A percentile compares a stretch with the other conserved stretches of the same genome.
Conservation (phyloP, 2,797 vertebrate species). For the Thripadectes ignobilis region DNA sequence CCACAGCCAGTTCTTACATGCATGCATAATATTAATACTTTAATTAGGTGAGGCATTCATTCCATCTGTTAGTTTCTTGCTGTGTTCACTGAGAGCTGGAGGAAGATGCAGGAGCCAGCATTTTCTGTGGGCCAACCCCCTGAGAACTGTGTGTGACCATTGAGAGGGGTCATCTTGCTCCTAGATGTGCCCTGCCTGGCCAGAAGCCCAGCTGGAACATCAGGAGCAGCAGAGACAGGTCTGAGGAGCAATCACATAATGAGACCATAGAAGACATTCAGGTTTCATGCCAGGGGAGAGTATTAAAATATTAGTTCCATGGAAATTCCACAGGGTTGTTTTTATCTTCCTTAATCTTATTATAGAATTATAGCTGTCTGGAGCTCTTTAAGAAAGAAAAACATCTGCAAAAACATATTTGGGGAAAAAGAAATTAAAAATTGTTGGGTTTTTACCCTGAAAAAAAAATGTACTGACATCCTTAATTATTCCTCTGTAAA, state of each 20-base stretch:
- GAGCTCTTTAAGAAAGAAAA: background rate
- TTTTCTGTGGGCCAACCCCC: background rate
- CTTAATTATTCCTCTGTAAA: background rate
- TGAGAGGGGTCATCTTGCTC: background rate
- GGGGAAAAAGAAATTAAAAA: background rate
- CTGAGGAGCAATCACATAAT: background rate
- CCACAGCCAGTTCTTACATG: background rate
- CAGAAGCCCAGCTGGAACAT: background rate
- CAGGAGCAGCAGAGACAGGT: background rate
- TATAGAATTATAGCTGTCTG: background rate
- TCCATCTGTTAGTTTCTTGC: background rate
- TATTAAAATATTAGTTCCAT: background rate
- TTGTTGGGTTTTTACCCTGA: background rate
- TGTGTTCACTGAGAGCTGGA: background rate
- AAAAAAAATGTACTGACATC: background rate
- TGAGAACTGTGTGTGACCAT: background rate
- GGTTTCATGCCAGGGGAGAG: background rate
- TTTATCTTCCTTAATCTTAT: background rate
- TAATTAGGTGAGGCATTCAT: background rate
- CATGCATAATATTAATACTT: background rate
- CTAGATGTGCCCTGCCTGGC: background rate
- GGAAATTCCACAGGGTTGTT: background rate
- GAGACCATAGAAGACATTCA: background rate
- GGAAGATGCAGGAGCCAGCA: background rate
- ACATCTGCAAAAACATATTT: fast-evolving